These are phyloP conservation scores for Caenorhabditis japonica DNA, from an alignment of 2,888 invertebrate species.

Conservation along the genomic window DNA sequence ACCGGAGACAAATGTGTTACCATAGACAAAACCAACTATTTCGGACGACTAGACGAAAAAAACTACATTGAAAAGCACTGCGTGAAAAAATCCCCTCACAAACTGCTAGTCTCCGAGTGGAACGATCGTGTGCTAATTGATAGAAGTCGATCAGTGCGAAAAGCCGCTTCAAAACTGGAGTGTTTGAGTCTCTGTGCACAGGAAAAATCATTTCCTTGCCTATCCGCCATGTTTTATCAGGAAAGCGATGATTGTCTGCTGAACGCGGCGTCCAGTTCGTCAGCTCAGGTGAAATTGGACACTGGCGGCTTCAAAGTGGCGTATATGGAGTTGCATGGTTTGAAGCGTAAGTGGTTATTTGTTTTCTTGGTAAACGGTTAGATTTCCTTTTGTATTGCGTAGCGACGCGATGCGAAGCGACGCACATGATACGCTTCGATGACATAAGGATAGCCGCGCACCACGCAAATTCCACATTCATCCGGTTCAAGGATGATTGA, in stretches of 20 bases:
- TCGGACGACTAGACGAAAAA: constrained; percentile 35
- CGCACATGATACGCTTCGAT: constrained; percentile 1
- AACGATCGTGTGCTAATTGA: constrained; percentile 44
- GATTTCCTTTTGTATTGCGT: no score
- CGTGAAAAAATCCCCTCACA: constrained; percentile 31
- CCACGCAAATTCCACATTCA: no score
- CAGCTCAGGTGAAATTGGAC: constrained; percentile 35
- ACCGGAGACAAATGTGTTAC: constrained; percentile 32
- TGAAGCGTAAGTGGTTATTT: constrained; percentile 28
- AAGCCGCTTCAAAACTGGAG: constrained; percentile 44
- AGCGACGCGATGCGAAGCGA: no score
- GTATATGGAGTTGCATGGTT: constrained; percentile 49
- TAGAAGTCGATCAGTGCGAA: constrained; percentile 41
- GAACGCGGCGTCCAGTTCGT: constrained; percentile 54
- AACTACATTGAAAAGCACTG: constrained; percentile 54
- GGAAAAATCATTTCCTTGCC: constrained; percentile 52
- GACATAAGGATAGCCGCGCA: no score
- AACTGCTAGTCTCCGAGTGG: constrained; percentile 35
- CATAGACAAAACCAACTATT: constrained; percentile 41
- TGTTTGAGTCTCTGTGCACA: constrained; percentile 51
- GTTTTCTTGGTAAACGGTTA: constrained; percentile 3
- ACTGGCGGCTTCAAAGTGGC: constrained; percentile 52
- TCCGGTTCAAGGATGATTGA: constrained; percentile 2
- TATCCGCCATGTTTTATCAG: constrained; percentile 56
- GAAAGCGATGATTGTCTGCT: constrained; percentile 57